Percentiles rank a stretch among this genome's conserved stretches.
Evolutionary conservation across 1,140 invertebrate species (phyloP).

Genomic region (Portunus trituberculatus): DNA sequence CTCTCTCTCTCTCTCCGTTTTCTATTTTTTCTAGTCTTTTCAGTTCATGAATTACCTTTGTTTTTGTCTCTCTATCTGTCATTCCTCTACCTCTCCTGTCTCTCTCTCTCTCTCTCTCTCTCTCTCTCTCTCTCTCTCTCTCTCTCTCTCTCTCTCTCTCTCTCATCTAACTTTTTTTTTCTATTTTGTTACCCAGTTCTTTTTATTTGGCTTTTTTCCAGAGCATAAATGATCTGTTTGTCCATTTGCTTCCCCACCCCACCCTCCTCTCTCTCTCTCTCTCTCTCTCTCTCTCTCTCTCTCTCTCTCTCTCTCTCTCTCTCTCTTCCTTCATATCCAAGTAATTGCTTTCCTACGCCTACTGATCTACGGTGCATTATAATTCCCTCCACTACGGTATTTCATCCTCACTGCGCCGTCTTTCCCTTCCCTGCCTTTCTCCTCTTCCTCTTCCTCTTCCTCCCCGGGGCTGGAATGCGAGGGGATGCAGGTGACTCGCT

Average conservation of each 20-base stretch:
- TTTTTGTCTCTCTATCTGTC: background rate
- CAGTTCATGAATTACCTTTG: background rate
- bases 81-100: too few relatives aligned
- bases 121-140: too few relatives aligned
- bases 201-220: too few relatives aligned
- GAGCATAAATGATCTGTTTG: too few relatives aligned
- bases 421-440: too few relatives aligned
- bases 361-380: background rate
- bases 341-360: background rate
- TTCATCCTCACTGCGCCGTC: background rate
- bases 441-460: background rate
- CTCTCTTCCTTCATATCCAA: background rate
- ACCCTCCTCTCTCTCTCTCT: too few relatives aligned
- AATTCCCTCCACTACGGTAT: background rate
- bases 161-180: too few relatives aligned
- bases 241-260: too few relatives aligned
- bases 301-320: background rate
- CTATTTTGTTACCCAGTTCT: too few relatives aligned
- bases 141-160: too few relatives aligned
- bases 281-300: too few relatives aligned
- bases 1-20: background rate
- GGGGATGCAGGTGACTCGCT: background rate
- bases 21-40: background rate
- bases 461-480: background rate
- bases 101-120: too few relatives aligned